Percentiles rank a stretch among this genome's conserved stretches.
phyloP scores from a whole-genome alignment of 2,113 vertebrate species.

The Apteryx mantelli region DNA sequence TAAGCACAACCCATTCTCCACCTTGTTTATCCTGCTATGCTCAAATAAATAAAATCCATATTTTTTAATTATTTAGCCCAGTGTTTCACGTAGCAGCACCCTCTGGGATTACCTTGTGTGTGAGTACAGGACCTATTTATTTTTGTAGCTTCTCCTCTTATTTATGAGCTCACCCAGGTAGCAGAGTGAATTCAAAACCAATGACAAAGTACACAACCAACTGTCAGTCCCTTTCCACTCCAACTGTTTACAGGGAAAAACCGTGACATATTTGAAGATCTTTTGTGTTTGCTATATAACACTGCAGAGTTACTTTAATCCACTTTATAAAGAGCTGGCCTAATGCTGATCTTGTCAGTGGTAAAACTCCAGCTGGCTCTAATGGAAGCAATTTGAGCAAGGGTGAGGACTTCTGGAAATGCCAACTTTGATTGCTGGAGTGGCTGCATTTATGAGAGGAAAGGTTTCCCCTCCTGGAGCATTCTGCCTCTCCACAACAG shows the following conservation, averaged over 20 bases:
- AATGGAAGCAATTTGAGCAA: background rate
- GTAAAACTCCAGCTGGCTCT: background rate
- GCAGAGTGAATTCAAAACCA: background rate
- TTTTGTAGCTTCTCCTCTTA: constrained; percentile 29
- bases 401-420: background rate
- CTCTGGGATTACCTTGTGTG: constrained; percentile 15
- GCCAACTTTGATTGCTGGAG: background rate
- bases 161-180: background rate
- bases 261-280: background rate
- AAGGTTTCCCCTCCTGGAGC: background rate
- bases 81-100: background rate
- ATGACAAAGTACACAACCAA: background rate
- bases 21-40: constrained; percentile 27
- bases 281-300: background rate
- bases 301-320: background rate
- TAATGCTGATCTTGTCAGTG: background rate
- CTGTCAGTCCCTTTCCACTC: background rate
- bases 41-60: constrained; percentile 35
- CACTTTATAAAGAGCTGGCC: background rate
- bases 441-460: background rate
- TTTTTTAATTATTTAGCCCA: constrained; percentile 44
- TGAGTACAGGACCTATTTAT: background rate
- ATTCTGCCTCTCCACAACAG: background rate
- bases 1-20: constrained; percentile 45
- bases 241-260: background rate